Evolutionary conservation across 2,888 invertebrate genomes (phyloP).

Genomic region (Mesorhabditis sp.): DNA sequence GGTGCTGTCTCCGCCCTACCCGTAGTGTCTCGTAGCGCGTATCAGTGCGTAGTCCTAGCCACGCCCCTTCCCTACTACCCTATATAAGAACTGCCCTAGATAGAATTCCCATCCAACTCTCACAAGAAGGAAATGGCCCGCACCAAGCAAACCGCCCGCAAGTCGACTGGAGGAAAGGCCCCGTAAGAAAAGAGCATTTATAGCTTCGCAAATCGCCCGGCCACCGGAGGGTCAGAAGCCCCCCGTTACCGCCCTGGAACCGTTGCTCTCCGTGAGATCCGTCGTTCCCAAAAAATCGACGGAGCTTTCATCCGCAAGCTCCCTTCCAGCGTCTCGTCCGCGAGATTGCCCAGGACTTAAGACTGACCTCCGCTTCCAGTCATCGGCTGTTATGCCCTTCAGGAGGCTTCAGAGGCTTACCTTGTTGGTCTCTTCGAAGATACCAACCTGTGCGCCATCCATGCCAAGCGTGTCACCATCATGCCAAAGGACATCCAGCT

Average conservation of each 20-base stretch:
- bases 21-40: too few relatives aligned
- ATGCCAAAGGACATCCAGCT: constrained; percentile 72
- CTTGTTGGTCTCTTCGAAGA: constrained; percentile 92
- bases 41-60: too few relatives aligned
- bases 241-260: constrained; percentile 66
- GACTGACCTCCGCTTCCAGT: too few relatives aligned
- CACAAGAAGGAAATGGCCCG: constrained; percentile 75
- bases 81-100: too few relatives aligned
- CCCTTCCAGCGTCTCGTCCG: constrained; percentile 65
- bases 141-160: constrained; percentile 73
- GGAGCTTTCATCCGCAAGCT: constrained; percentile 71
- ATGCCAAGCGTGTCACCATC: constrained; percentile 93
- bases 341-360: too few relatives aligned
- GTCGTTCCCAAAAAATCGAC: constrained; percentile 88
- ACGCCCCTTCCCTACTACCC: too few relatives aligned
- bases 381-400: constrained; percentile 31
- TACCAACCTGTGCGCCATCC: constrained; percentile 94
- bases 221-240: constrained; percentile 94
- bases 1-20: too few relatives aligned
- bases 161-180: too few relatives aligned
- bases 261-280: constrained; percentile 60
- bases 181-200: constrained; percentile 82
- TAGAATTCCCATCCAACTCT: too few relatives aligned
- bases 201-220: constrained; percentile 93
- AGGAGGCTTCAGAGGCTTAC: constrained; percentile 70